Base-by-base conservation (phyloP, 2,888 invertebrate species). In the Pteria penguin region DNA sequence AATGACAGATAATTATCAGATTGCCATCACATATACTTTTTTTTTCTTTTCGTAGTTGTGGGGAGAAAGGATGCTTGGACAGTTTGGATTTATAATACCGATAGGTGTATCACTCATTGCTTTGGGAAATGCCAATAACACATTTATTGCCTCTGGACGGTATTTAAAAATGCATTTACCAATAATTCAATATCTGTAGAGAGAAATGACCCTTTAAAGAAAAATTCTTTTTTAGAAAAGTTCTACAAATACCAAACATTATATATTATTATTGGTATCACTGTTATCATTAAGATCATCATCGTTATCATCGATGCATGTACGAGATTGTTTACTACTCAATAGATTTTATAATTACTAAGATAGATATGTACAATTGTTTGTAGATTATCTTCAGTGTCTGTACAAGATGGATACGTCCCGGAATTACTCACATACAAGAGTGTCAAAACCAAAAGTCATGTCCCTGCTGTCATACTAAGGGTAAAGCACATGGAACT, bases 71-170 rank as follows among this genome's bases (percentile, higher is more conserved):
- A 78, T 82, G 66, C 72, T 83, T n/a, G 81, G 81, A 4, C 77
- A 74, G 3, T 76, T 77, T 29, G 76, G 72, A 8, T 76, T 81
- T 22, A 62, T 86, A 26, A 82, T 86, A 22, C 83, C 83, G 11
- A 72, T 86, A 0, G 81, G 83, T 22, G 85, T 86, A 4, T 80
- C 82, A 0, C 76, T 86, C 11, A 80, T 79, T 11, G 84, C 84
- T 1, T 71, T 86, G 1, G 84, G 85, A 3, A 83, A 82, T 32
- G 80, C 83, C 1, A 86, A 86, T 60, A 82, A 77, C 22, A 86
- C 85, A 14, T 83, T 86, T 32, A 70, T 86, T 4, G 76, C 81
- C 14, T 80, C 83, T 45, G 85, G 85, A 57, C 83, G 82, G 85
- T 85, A 74, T 60, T 31, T 18, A 11, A 11, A 45, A 8, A 45